Evolutionary conservation across 2,113 vertebrate species (phyloP).

Genomic region (Neopipo cinnamomea): DNA sequence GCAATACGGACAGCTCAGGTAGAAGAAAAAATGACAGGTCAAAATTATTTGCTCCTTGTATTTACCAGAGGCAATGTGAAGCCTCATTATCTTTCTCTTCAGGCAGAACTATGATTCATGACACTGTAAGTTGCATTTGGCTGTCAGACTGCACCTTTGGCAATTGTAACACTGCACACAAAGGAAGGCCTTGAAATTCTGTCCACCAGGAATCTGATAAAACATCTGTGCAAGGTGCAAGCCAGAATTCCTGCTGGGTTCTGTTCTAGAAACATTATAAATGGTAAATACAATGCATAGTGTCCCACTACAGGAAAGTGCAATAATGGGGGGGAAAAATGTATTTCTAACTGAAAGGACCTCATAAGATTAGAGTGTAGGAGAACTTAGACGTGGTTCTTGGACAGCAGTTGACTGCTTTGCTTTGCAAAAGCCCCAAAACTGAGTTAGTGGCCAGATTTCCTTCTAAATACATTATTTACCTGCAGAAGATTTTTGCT

Average conservation of each 20-base stretch:
- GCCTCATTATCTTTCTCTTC: not conserved
- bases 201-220: constrained; percentile 23
- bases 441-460: not conserved
- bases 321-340: not conserved
- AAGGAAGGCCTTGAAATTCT: constrained; percentile 19
- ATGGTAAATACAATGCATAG: not conserved
- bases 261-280: constrained; percentile 47
- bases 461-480: not conserved
- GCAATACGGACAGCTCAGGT: not conserved
- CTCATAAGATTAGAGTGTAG: not conserved
- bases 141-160: constrained; percentile 12
- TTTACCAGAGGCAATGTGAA: not conserved
- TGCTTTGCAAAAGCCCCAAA: not conserved
- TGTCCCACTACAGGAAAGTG: not conserved
- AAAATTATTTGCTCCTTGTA: not conserved
- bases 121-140: constrained; percentile 40
- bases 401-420: not conserved
- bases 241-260: constrained; percentile 62
- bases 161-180: constrained; percentile 14
- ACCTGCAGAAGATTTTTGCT: not conserved
- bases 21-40: not conserved
- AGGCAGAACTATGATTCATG: not conserved
- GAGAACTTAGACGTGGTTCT: not conserved
- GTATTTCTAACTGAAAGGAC: not conserved
- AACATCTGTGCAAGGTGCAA: constrained; percentile 48